A percentile compares a stretch with the other conserved stretches of the same genome.
Conservation (phyloP, 1,140 invertebrate genomes). For the Heliconius himera region DNA sequence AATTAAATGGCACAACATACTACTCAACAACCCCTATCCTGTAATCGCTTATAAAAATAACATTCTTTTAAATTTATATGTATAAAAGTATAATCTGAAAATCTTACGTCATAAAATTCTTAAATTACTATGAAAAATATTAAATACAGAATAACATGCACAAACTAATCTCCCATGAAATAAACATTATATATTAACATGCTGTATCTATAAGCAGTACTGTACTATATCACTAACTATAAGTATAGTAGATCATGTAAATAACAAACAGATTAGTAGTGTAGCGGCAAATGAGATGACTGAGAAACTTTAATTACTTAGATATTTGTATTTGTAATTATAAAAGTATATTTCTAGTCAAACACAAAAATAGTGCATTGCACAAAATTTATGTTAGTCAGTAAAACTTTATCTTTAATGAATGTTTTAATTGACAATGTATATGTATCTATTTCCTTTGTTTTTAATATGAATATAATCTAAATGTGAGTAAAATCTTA, state of each 20-base stretch:
- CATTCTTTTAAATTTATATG: background rate
- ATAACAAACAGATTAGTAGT: background rate
- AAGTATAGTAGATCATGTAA: background rate
- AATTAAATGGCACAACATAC: no score
- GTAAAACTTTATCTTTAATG: background rate
- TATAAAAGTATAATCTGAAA: constrained; percentile 57
- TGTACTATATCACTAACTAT: background rate
- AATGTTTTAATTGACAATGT: background rate
- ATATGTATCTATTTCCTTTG: background rate
- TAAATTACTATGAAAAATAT: background rate
- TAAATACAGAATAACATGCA: background rate
- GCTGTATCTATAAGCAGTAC: background rate
- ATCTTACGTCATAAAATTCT: constrained; percentile 50
- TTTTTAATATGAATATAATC: constrained; percentile 6
- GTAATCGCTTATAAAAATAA: no score
- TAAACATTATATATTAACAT: background rate
- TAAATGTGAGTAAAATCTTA: background rate
- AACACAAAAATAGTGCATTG: constrained; percentile 5
- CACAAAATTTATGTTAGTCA: constrained; percentile 4
- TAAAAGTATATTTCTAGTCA: background rate
- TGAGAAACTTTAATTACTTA: constrained; percentile 1
- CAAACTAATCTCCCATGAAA: constrained; percentile 15
- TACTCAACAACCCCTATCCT: no score
- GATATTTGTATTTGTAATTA: constrained; percentile 1
- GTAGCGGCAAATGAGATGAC: constrained; percentile 5